Percentiles rank a stretch among this genome's conserved stretches.
These are phyloP conservation scores for Acanthosoma haemorrhoidale DNA, from an alignment of 2,888 invertebrate species.

Conservation along the genomic window DNA sequence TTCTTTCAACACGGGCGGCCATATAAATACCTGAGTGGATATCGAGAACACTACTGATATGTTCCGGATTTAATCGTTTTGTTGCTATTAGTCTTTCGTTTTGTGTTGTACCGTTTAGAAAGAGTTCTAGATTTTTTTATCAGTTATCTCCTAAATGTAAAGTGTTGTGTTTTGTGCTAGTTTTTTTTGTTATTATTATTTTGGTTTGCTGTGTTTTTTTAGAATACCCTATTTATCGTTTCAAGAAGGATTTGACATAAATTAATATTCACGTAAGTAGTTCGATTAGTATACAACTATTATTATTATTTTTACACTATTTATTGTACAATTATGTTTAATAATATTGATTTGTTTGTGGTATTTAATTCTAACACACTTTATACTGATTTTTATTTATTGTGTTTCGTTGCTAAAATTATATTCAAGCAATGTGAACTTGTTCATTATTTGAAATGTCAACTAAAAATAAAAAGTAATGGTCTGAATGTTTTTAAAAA, in stretches of 20 bases:
- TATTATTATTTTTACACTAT: not conserved
- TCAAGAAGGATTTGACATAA: conserved; percentile 3
- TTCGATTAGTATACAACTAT: not conserved
- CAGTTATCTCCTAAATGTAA: too few relatives aligned
- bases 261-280: conserved; percentile 5
- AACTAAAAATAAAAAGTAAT: too few relatives aligned
- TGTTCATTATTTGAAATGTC: too few relatives aligned
- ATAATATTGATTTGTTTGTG: too few relatives aligned
- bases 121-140: too few relatives aligned
- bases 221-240: not conserved
- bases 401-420: too few relatives aligned
- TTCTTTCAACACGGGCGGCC: conserved; percentile 14
- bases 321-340: too few relatives aligned
- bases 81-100: not conserved
- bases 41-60: conserved; percentile 25
- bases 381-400: too few relatives aligned
- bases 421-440: too few relatives aligned
- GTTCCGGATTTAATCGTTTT: not conserved
- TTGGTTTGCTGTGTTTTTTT: not conserved
- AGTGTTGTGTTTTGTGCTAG: not conserved
- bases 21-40: conserved; percentile 16
- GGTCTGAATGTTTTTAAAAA: too few relatives aligned
- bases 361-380: too few relatives aligned
- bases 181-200: not conserved
- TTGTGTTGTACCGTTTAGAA: too few relatives aligned